Evolutionary conservation across 2,888 invertebrate genomes (phyloP), one percentile per base, ranked within the genome.

Genomic region (Brenthis ino): DNA sequence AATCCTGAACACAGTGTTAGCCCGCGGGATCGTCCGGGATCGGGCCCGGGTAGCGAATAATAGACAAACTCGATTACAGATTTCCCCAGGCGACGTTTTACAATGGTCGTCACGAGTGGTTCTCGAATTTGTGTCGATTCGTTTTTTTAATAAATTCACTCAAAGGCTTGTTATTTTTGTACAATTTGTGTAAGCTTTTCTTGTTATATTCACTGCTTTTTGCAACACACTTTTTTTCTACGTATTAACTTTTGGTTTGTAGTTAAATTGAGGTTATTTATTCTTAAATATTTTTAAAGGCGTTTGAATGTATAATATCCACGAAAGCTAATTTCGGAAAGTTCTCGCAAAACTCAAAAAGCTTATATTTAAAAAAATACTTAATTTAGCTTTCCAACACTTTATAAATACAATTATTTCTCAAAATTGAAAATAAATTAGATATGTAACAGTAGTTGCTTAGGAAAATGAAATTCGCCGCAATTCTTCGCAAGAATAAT

Each of bases 51-150:
- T 83, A 78, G 82, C 80, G 77, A 76, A 81, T 43, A 43, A 43
- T 86, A 87, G 86, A 84, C 86, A 85, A 87, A 89, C 84, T 84
- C 86, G 86, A 88, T 89, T 89, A 88, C 84, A 85, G 84, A 85
- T 87, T 85, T 88, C 88, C 87, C 86, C 79, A 73, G 83, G 82
- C 83, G 85, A 81, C 82, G 79, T 81, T 82, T 82, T 77, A 79
- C 83, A 82, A 84, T 85, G 83, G 85, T 83, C 76, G 70, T 64
- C 79, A 84, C 83, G 81, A 77, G 70, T 74, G 74, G 75, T 75
- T 77, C 77, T 82, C 81, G 81, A 82, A 67, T 57, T 72, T 57
- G 60, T 64, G 57, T 57, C 60, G 51, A 57, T 64, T 58, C 68
- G 64, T 58, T 58, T 55, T 58, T 68, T 50, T 56, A 14, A 47